Conservation (phyloP, 2,888 invertebrate genomes). For the Rapana venosa region DNA sequence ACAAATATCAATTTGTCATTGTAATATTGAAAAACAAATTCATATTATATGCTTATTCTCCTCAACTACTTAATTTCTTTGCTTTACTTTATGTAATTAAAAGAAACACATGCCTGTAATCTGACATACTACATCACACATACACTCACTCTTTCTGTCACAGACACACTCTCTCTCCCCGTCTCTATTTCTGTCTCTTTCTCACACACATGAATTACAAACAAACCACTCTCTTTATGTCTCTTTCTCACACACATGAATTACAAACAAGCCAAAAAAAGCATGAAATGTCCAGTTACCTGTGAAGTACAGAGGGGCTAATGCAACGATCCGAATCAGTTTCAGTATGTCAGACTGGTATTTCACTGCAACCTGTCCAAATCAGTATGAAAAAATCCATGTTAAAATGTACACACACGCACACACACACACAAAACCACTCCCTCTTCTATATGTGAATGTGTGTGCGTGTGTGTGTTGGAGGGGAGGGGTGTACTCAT, state of each 20-base stretch:
- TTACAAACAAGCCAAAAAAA: background rate
- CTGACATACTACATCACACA: no score
- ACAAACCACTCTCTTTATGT: background rate
- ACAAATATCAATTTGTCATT: no score
- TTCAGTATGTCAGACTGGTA: conserved; percentile 88
- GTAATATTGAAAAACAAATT: no score
- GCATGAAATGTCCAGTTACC: background rate
- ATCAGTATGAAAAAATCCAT: background rate
- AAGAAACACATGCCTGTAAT: no score
- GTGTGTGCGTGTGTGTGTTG: background rate
- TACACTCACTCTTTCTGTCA: no score
- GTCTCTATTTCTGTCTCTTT: background rate
- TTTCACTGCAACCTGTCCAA: conserved; percentile 85
- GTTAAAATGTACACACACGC: background rate
- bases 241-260: background rate
- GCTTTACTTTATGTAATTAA: no score
- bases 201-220: background rate
- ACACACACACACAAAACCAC: background rate
- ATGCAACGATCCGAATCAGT: conserved; percentile 85
- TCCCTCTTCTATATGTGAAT: background rate
- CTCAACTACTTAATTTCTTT: no score
- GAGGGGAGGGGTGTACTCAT: background rate
- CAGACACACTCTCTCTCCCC: background rate
- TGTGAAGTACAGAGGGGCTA: conserved; percentile 86
- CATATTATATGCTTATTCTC: no score